Conservation (phyloP, 92 coral and sea anemone species). For the Umimayanthus kanabou region DNA sequence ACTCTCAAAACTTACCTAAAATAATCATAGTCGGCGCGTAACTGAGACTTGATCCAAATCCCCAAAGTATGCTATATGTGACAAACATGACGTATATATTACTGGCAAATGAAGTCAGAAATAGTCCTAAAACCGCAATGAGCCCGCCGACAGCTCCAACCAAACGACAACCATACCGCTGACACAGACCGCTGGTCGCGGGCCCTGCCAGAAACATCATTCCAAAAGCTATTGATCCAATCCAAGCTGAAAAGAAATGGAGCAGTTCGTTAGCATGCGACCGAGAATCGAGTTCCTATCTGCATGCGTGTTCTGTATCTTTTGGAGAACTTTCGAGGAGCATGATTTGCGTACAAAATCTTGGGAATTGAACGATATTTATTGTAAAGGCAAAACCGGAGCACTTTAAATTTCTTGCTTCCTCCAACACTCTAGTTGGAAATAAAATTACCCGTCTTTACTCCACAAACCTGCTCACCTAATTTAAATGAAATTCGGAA, state of each 20-base stretch:
- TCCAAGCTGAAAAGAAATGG: constrained; percentile 71
- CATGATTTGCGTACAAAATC: too few species aligned
- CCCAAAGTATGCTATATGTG: constrained; percentile 90
- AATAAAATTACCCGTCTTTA: too few species aligned
- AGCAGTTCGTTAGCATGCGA: neutral
- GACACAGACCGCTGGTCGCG: constrained; percentile 75
- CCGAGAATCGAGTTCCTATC: neutral
- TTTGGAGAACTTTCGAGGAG: too few species aligned
- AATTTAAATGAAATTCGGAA: too few species aligned
- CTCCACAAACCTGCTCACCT: too few species aligned
- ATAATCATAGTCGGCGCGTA: constrained; percentile 92
- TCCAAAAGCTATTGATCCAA: constrained; percentile 92
- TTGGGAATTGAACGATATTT: too few species aligned
- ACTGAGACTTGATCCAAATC: constrained; percentile 59
- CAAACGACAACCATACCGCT: constrained; percentile 80
- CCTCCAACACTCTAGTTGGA: too few species aligned
- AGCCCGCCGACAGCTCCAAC: constrained; percentile 78
- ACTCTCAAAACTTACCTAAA: constrained; percentile 53
- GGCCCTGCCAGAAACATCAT: constrained; percentile 91
- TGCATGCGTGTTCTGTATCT: neutral
- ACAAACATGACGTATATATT: constrained; percentile 80
- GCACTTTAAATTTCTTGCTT: too few species aligned
- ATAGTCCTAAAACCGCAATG: constrained; percentile 75
- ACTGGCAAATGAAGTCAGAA: constrained; percentile 84
- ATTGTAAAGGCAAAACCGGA: too few species aligned